Evolutionary conservation across 2,797 vertebrate species (phyloP).

Genomic region (Aulostomus chinensis): DNA sequence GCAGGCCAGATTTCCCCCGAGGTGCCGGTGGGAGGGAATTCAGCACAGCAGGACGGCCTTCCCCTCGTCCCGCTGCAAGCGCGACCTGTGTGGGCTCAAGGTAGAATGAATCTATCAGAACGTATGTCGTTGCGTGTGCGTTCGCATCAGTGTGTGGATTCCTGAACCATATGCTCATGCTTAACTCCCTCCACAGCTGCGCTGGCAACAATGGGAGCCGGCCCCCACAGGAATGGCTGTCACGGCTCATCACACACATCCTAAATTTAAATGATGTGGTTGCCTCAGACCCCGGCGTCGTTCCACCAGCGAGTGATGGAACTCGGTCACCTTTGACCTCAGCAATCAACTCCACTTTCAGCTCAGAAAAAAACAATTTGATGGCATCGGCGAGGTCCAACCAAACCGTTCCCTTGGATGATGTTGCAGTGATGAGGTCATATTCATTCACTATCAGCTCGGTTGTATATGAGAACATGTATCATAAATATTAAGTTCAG

Average conservation of each 20-base stretch:
- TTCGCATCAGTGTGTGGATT: constrained; percentile 39
- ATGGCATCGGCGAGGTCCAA: constrained; percentile 16
- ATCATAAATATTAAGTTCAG: constrained; percentile 15
- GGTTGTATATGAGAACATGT: constrained; percentile 3
- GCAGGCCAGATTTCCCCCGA: constrained; percentile 55
- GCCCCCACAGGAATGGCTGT: constrained; percentile 66
- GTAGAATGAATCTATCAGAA: constrained; percentile 10
- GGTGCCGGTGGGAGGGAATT: constrained; percentile 55
- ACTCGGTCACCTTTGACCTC: constrained; percentile 60
- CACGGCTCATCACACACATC: constrained; percentile 65
- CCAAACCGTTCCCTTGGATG: constrained; percentile 22
- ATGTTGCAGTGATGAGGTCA: constrained; percentile 29
- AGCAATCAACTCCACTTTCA: constrained; percentile 51
- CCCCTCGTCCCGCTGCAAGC: constrained; percentile 54
- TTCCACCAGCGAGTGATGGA: constrained; percentile 40
- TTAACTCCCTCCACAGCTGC: constrained; percentile 73
- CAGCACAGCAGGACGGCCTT: constrained; percentile 54
- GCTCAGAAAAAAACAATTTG: constrained; percentile 21
- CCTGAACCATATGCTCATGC: constrained; percentile 68
- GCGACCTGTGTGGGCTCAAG: constrained; percentile 3
- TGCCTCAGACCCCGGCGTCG: constrained; percentile 35
- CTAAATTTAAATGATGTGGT: constrained; percentile 70
- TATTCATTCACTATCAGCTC: not conserved
- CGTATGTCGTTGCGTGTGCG: constrained; percentile 12
- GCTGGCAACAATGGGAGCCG: constrained; percentile 61